Percentiles rank a stretch among this genome's conserved stretches.
Evolutionary conservation across 2,888 invertebrate genomes (phyloP).

Genomic region (Caenorhabditis sp.): DNA sequence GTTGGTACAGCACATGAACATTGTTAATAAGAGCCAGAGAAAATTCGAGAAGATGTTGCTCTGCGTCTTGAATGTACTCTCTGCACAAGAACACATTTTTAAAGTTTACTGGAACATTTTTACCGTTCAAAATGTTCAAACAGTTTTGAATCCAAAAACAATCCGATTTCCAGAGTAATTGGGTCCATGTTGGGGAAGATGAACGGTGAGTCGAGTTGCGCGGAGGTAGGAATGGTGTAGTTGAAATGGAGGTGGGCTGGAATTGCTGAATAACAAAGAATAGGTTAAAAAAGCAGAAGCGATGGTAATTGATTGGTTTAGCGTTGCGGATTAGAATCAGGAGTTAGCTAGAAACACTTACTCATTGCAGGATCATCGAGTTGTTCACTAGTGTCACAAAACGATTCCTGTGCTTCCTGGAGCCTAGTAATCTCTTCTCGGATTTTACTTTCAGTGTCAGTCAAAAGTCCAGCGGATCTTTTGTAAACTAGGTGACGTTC

Average conservation of each 20-base stretch:
- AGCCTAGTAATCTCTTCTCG: constrained; percentile 70
- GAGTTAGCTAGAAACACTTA: constrained; percentile 23
- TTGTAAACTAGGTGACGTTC: constrained; percentile 80
- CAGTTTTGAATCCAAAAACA: constrained; percentile 81
- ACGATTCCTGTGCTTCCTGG: constrained; percentile 74
- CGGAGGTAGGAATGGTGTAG: constrained; percentile 81
- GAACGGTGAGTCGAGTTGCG: constrained; percentile 80
- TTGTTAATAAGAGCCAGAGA: constrained; percentile 82
- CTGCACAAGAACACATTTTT: constrained; percentile 25
- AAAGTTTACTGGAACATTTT: neutral
- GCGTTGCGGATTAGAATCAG: constrained; percentile 35
- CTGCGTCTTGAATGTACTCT: constrained; percentile 79
- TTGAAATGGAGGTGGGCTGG: constrained; percentile 74
- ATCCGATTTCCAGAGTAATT: constrained; percentile 81
- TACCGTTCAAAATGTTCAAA: constrained; percentile 81
- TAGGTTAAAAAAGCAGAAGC: constrained; percentile 47
- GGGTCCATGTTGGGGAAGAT: constrained; percentile 83
- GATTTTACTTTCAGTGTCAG: constrained; percentile 67
- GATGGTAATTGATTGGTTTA: neutral
- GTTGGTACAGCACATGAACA: constrained; percentile 81
- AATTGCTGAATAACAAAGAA: constrained; percentile 64
- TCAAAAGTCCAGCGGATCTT: constrained; percentile 75
- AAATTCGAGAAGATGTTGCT: constrained; percentile 82
- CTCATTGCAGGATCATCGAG: constrained; percentile 72
- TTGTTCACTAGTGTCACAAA: constrained; percentile 81